These are phyloP conservation scores for Panopea generosa DNA, from an alignment of 2,888 invertebrate genomes.

Conservation along the genomic window DNA sequence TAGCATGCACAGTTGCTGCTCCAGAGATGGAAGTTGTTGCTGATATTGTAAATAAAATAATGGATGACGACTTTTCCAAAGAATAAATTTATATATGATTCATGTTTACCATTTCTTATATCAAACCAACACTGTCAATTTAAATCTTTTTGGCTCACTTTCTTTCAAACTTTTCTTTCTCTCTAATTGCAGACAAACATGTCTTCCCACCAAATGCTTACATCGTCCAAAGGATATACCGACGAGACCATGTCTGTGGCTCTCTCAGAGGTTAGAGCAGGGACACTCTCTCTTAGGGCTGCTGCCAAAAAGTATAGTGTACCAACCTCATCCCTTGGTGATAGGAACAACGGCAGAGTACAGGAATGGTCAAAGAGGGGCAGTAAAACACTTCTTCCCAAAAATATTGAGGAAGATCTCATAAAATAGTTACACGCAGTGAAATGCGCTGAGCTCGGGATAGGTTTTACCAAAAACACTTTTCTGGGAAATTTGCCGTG, in stretches of 20 bases:
- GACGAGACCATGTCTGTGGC: slow-evolving; percentile 13
- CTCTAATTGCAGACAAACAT: too few relatives aligned
- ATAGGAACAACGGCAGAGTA: slow-evolving; percentile 12
- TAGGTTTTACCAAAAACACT: slow-evolving; percentile 1
- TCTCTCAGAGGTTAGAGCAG: slow-evolving; percentile 8
- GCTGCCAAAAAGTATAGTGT: slow-evolving; percentile 18
- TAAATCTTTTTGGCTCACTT: too few relatives aligned
- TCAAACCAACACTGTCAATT: too few relatives aligned
- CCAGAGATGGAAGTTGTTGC: too few relatives aligned
- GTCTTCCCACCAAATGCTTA: too few relatives aligned
- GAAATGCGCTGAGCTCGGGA: not conserved
- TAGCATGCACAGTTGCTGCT: too few relatives aligned
- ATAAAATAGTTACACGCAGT: not conserved
- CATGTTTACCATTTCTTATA: too few relatives aligned
- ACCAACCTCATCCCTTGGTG: slow-evolving; percentile 13
- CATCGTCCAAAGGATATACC: not conserved
- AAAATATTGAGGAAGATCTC: not conserved
- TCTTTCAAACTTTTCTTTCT: too few relatives aligned
- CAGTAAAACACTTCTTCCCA: not conserved
- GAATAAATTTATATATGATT: too few relatives aligned
- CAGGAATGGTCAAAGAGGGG: not conserved
- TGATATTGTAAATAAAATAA: too few relatives aligned
- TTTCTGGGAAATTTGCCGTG: not conserved
- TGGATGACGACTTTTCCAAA: too few relatives aligned
- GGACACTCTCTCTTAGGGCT: slow-evolving; percentile 7